Conservation (phyloP, 2,888 invertebrate species). For the Marronus borbonicus region DNA sequence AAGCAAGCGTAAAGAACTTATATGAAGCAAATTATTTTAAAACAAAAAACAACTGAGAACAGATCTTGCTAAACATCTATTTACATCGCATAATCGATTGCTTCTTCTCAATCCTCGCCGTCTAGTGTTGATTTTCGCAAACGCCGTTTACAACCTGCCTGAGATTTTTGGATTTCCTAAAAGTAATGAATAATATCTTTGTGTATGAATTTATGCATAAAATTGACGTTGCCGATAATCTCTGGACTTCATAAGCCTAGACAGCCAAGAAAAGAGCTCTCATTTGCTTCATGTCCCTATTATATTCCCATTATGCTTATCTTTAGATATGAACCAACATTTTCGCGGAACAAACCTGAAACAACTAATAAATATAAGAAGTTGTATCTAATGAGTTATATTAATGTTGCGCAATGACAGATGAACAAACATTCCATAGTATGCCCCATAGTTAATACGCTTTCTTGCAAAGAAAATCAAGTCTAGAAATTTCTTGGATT, state of each 20-base stretch:
- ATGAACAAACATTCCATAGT: too few species aligned
- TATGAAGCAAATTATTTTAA: not conserved
- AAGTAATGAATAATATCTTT: slow-evolving; percentile 48
- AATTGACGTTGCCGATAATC: slow-evolving; percentile 52
- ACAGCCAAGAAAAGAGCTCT: slow-evolving; percentile 52
- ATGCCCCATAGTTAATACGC: too few species aligned
- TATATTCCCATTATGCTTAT: slow-evolving; percentile 45
- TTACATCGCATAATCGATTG: slow-evolving; percentile 17
- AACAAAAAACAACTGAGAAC: slow-evolving; percentile 5
- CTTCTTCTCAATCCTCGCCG: slow-evolving; percentile 31
- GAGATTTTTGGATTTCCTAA: slow-evolving; percentile 48
- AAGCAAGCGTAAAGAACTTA: not conserved
- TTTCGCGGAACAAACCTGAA: slow-evolving; percentile 53
- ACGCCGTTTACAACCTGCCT: slow-evolving; percentile 44
- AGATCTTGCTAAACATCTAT: slow-evolving; percentile 1
- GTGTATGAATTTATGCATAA: slow-evolving; percentile 49
- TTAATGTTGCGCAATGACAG: too few species aligned
- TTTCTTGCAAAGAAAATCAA: too few species aligned
- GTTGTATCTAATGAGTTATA: too few species aligned
- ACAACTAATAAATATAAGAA: slow-evolving; percentile 18
- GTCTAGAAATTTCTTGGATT: too few species aligned
- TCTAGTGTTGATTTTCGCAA: slow-evolving; percentile 52
- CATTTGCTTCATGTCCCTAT: slow-evolving; percentile 53
- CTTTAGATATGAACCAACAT: slow-evolving; percentile 53
- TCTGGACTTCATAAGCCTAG: slow-evolving; percentile 52